Evolutionary conservation across 2,888 invertebrate species (phyloP), one percentile per base, ranked within the genome.

Genomic region (Ennomos quercinarius): DNA sequence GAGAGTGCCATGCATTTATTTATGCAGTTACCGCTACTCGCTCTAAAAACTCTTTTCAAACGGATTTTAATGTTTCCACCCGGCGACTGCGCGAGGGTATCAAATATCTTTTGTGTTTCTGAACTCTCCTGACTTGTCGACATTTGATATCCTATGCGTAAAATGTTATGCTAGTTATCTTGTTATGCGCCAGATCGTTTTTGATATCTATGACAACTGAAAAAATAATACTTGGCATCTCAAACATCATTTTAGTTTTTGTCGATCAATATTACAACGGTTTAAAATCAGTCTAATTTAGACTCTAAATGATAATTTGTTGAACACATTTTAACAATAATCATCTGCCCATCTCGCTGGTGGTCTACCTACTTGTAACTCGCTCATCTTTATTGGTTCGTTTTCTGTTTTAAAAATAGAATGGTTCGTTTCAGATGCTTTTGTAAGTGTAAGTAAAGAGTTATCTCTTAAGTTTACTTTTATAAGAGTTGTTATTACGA

Each of bases 41-140:
- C 75, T 80, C 80, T 79, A 74, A 63, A 78, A 72, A 76, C 65
- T 70, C 72, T 70, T 68, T 70, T 73, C 70, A 72, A 58, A 50
- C 49, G 44, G 54, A 54, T 43, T 64, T 63, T 63, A 42, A 13
- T 51, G 69, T 70, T 68, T 65, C 66, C 61, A 70, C 60, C 67
- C 66, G 64, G 58, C 34, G 63, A 55, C 53, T 47, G 57, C 53
- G 58, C 55, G 45, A 51, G 40, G 57, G 66, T 79, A 64, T 80
- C 74, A 63, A 12, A 58, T 80, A 62, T 71, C 80, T 71, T 71
- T 76, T 74, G 77, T 75, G 69, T 67, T 62, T 64, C 57, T 63
- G 49, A 65, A 55, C 46, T 56, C 53, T 44, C 47, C 56, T 43
- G 34, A 53, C 61, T 52, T 34, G 56, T 37, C 37, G 66, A 58